Conservation (phyloP, 1,140 invertebrate species). For the Bombus picipes region DNA sequence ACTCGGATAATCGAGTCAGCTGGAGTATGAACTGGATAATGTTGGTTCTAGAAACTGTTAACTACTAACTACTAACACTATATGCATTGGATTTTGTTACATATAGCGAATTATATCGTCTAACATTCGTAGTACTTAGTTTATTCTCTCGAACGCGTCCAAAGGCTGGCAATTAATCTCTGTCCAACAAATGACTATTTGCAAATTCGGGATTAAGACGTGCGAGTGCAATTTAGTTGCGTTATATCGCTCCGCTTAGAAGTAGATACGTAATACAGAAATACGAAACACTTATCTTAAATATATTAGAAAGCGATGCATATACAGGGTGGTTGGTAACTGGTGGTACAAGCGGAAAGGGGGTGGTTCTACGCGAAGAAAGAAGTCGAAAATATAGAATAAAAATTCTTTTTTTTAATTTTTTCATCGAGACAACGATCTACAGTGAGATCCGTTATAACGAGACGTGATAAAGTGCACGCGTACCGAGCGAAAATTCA, state of each 20-base stretch:
- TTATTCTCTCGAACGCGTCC: background rate
- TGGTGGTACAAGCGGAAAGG: too few relatives aligned
- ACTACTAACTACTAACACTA: background rate
- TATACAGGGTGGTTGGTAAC: background rate
- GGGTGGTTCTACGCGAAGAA: too few relatives aligned
- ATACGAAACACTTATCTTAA: background rate
- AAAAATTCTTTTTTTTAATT: too few relatives aligned
- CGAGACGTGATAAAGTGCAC: too few relatives aligned
- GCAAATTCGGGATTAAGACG: background rate
- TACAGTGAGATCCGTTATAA: too few relatives aligned
- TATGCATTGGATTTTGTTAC: too few relatives aligned
- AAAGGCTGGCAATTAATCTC: background rate
- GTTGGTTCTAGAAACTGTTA: conserved; percentile 46
- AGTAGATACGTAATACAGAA: background rate
- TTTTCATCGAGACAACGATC: too few relatives aligned
- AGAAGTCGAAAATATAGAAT: too few relatives aligned
- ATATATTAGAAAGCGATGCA: background rate
- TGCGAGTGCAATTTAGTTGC: background rate
- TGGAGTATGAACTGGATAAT: conserved; percentile 38
- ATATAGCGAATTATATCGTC: background rate
- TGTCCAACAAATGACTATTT: background rate
- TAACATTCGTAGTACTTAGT: background rate
- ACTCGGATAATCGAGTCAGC: conserved; percentile 57
- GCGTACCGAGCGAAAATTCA: too few relatives aligned
- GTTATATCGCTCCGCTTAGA: background rate